phyloP scores from a whole-genome alignment of 2,888 invertebrate species.

The Ceramica pisi region DNA sequence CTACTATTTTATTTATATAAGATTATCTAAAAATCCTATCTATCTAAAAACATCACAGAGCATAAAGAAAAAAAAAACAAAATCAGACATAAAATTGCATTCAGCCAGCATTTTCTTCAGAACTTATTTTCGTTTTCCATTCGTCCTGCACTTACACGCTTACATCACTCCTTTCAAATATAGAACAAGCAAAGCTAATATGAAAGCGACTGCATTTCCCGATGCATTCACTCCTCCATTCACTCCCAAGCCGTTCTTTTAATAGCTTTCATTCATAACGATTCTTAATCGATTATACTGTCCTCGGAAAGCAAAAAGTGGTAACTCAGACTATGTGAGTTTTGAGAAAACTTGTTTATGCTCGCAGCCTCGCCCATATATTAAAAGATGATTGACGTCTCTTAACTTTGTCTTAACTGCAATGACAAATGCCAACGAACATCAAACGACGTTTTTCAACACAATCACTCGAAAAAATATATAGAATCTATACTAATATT shows the following conservation, averaged over 20 bases:
- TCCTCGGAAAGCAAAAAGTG: background rate
- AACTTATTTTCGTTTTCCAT: constrained; percentile 2
- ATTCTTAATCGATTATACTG: constrained; percentile 55
- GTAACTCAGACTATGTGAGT: background rate
- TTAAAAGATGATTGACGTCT: no score
- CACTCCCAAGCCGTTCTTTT: constrained; percentile 64
- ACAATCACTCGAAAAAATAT: no score
- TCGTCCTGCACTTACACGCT: constrained; percentile 37
- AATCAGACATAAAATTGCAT: background rate
- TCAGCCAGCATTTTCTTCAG: constrained; percentile 12
- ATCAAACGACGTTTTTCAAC: no score
- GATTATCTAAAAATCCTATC: no score
- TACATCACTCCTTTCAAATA: constrained; percentile 52
- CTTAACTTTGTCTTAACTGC: no score
- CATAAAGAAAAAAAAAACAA: background rate
- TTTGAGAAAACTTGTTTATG: no score
- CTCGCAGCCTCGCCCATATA: no score
- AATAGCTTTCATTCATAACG: constrained; percentile 69
- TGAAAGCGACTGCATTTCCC: constrained; percentile 55
- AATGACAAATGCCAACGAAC: no score
- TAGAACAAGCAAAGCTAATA: constrained; percentile 61
- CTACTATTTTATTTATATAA: no score
- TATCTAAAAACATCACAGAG: background rate
- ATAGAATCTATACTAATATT: no score
- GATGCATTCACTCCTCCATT: constrained; percentile 63